phyloP scores from a whole-genome alignment of 2,888 invertebrate species.

The Griposia aprilina region DNA sequence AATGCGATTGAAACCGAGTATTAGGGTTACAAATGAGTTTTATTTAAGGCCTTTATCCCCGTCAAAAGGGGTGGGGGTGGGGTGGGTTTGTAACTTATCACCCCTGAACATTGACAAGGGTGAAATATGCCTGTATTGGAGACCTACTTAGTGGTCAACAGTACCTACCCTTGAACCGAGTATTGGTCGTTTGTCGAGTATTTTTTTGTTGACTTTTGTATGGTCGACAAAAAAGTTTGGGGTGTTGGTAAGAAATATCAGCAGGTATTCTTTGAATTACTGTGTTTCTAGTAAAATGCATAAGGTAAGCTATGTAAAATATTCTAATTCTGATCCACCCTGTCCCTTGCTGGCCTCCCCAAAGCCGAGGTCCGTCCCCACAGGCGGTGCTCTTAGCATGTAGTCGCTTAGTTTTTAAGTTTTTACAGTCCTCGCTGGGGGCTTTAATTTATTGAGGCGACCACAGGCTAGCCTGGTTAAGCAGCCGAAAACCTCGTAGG shows the following conservation, averaged over 20 bases:
- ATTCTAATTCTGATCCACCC: no score
- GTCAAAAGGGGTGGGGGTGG: conserved; percentile 25
- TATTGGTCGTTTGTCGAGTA: conserved; percentile 1
- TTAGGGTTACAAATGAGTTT: conserved; percentile 51
- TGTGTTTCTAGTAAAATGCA: neutral
- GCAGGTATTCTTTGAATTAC: neutral
- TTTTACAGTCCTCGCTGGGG: no score
- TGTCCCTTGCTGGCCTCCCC: no score
- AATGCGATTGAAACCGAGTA: conserved; percentile 18
- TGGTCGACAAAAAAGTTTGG: neutral
- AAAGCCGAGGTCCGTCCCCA: no score
- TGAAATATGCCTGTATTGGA: conserved; percentile 49
- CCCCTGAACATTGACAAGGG: conserved; percentile 41
- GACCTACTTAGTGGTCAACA: conserved; percentile 27
- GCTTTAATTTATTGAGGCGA: no score
- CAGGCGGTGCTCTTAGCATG: no score
- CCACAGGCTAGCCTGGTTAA: no score
- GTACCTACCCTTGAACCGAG: conserved; percentile 23
- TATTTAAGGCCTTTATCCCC: conserved; percentile 44
- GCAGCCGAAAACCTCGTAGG: no score
- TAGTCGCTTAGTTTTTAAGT: no score
- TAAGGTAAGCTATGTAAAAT: no score
- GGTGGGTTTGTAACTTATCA: conserved; percentile 50
- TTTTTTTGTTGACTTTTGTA: neutral
- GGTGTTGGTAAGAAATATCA: neutral